A percentile compares a stretch with the other conserved stretches of the same genome.
Conservation (phyloP, 2,113 vertebrate species). For the Apaloderma vittatum region DNA sequence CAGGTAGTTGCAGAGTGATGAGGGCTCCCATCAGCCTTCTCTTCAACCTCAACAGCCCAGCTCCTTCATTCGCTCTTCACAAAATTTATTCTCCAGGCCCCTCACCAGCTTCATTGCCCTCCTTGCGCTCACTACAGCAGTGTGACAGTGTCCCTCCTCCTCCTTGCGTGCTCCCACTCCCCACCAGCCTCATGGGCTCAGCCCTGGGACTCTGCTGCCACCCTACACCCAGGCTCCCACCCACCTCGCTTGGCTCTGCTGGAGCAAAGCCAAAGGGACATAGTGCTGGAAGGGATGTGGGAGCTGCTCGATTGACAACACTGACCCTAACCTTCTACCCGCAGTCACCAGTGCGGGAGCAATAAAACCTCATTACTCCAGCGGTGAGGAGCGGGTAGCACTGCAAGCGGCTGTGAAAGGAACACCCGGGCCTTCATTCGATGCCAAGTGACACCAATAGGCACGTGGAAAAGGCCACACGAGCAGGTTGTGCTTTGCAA, state of each 20-base stretch:
- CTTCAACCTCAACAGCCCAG: too few relatives aligned
- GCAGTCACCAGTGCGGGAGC: accelerated
- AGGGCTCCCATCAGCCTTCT: too few relatives aligned
- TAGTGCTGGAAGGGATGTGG: accelerated
- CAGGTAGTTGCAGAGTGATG: too few relatives aligned
- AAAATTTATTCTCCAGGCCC: too few relatives aligned
- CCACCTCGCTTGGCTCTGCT: neutral
- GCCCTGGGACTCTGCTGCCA: neutral
- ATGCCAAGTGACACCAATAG: neutral
- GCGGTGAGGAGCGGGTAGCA: accelerated
- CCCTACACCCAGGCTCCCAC: accelerated
- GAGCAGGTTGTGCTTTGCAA: accelerated
- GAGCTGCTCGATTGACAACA: accelerated
- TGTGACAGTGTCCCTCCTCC: neutral
- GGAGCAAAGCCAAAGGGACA: accelerated
- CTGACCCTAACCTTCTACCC: neutral
- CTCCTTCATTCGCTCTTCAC: too few relatives aligned
- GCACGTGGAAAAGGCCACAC: neutral
- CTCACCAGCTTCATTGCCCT: too few relatives aligned
- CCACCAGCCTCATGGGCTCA: neutral
- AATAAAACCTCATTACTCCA: accelerated
- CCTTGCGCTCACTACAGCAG: too few relatives aligned
- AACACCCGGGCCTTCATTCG: neutral
- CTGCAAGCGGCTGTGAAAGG: neutral
- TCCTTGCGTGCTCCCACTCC: accelerated